Base-by-base conservation (phyloP, 2,113 vertebrate species). In the Microtus ochrogaster region DNA sequence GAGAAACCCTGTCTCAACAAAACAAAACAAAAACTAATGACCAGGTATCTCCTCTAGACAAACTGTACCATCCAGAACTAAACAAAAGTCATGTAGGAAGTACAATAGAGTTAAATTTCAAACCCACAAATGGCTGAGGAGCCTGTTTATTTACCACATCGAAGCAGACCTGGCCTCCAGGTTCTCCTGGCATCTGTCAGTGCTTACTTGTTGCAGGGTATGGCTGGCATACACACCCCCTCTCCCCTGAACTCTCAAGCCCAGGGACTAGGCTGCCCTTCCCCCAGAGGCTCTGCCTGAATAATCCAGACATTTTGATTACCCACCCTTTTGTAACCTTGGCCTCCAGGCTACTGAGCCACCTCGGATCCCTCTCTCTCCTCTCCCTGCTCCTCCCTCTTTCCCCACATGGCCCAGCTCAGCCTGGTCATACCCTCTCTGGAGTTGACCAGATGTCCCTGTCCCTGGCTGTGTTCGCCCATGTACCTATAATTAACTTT, bases 31-130 rank as follows among this genome's bases (percentile, higher is more conserved):
- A 58, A 58, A 5, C 55, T 90, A 7, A 58, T 44, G 58, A 61
- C 58, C 39, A 41, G 58, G 39, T 19, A 74, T 41, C 78, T 96
- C 83, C 79, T 81, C 89, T 44, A n/a, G 33, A 17, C 16, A 47
- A 28, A 30, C 11, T 89, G 41, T 84, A 41, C 41, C 39, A 82
- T 70, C 44, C 58, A 95, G n/a, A 61, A 49, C 89, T 93, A 94
- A 95, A 95, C 55, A 95, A 94, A 96, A 87, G 89, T 74, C 39
- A 44, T 63, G 41, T 87, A 19, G 33, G 85, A 96, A 96, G 89
- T 47, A 92, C 81, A 95, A 92, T 13, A 70, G 33, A 7, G 14
- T 70, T 70, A 70, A 36, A 16, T 70, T 70, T 70, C 68, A 70
- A 70, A 70, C 68, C 68, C 68, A 70, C 14, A 70, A 70, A 70